phyloP scores from a whole-genome alignment of 2,888 invertebrate species.

The Drosophila anomelani region DNA sequence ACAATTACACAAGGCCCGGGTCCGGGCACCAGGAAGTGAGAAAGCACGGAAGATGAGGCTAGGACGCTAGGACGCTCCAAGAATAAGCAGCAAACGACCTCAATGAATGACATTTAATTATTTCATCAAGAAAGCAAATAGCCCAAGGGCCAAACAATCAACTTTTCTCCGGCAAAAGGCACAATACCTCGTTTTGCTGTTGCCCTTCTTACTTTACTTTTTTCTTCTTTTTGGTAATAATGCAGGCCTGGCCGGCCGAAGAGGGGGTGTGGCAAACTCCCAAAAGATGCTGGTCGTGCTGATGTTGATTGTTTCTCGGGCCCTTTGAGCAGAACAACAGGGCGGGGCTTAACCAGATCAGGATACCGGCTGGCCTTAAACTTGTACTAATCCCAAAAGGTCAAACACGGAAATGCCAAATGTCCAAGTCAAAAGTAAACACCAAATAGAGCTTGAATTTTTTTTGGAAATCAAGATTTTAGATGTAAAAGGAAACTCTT shows the following conservation, averaged over 20 bases:
- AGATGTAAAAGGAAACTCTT: neutral
- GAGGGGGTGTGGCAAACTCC: neutral
- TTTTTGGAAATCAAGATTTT: neutral
- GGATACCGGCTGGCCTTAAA: constrained; percentile 9
- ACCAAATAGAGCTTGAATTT: neutral
- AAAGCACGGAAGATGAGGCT: neutral
- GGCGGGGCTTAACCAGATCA: constrained; percentile 10
- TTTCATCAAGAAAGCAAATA: constrained; percentile 80
- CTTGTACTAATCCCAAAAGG: constrained; percentile 6
- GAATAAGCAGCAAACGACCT: constrained; percentile 56
- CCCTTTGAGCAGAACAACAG: constrained; percentile 5
- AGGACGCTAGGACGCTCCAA: constrained; percentile 17
- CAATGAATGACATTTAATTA: constrained; percentile 81
- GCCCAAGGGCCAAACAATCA: constrained; percentile 74
- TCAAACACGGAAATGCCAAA: constrained; percentile 3
- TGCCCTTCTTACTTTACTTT: constrained; percentile 10
- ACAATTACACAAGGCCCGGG: constrained; percentile 59
- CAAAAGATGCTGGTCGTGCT: constrained; percentile 28
- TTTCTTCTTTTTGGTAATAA: constrained; percentile 20
- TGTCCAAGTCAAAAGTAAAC: constrained; percentile 1
- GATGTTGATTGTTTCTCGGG: constrained; percentile 19
- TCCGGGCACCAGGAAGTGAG: neutral
- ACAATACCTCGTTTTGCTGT: constrained; percentile 48
- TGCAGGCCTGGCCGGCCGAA: constrained; percentile 10
- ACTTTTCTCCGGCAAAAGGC: constrained; percentile 64